Evolutionary conservation across 1,140 invertebrate genomes (phyloP).

Genomic region (Gonioctena quinquepunctata): DNA sequence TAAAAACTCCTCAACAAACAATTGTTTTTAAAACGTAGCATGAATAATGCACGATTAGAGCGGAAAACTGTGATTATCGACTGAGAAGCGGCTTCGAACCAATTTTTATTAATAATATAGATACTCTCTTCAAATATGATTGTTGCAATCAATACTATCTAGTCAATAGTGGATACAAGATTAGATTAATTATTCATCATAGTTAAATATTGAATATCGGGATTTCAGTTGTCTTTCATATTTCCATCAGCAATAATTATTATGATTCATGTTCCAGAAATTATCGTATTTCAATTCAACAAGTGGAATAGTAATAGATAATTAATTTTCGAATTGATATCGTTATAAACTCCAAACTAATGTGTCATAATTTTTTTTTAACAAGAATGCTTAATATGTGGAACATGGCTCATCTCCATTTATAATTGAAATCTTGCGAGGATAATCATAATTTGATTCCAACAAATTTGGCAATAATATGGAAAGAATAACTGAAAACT

Average conservation of each 20-base stretch:
- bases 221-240: too few species aligned
- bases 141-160: not conserved
- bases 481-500: not conserved
- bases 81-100: slow-evolving; percentile 30
- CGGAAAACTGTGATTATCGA: slow-evolving; percentile 32
- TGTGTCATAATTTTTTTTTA: too few species aligned
- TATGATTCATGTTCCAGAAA: too few species aligned
- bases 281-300: too few species aligned
- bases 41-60: slow-evolving; percentile 17
- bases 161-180: not conserved
- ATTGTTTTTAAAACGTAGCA: not conserved
- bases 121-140: not conserved
- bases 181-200: not conserved
- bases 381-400: too few species aligned
- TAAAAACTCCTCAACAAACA: not conserved
- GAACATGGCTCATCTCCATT: too few species aligned
- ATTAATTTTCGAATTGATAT: too few species aligned
- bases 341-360: too few species aligned
- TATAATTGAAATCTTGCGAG: too few species aligned
- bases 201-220: not conserved
- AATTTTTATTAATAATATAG: slow-evolving; percentile 23
- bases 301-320: too few species aligned
- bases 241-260: too few species aligned
- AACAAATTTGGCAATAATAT: not conserved
- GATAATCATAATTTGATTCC: not conserved